Conservation (phyloP, 23 tunicate genomes). For the Phallusia fumigata region DNA sequence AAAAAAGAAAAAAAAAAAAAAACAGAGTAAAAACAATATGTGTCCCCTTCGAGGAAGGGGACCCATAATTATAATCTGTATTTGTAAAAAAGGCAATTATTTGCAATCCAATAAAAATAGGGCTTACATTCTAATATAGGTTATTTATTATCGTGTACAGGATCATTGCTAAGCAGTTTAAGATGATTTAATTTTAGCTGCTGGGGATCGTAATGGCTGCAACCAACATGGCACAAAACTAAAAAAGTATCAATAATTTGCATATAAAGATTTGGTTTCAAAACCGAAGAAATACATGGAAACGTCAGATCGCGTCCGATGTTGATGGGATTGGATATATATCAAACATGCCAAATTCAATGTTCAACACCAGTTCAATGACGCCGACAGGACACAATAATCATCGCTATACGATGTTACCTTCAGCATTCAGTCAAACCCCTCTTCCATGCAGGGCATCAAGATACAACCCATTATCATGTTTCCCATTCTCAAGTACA, state of each 20-base stretch:
- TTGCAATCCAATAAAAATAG: too few species aligned
- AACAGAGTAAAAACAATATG: too few species aligned
- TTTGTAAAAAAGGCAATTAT: too few species aligned
- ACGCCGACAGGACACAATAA: neutral
- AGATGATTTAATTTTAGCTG: too few species aligned
- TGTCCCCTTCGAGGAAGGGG: too few species aligned
- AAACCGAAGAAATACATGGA: conserved; percentile 98
- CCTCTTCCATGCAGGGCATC: neutral
- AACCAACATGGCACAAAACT: neutral
- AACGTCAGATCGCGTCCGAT: conserved; percentile 87
- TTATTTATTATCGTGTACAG: too few species aligned
- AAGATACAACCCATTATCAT: neutral
- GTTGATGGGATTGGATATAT: conserved; percentile 60
- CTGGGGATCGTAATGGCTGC: too few species aligned
- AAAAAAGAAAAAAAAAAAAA: too few species aligned
- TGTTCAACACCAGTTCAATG: conserved; percentile 25
- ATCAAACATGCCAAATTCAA: conserved; percentile 39
- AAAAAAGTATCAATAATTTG: neutral
- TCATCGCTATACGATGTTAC: neutral
- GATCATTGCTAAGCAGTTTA: too few species aligned
- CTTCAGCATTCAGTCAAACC: neutral
- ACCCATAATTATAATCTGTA: too few species aligned
- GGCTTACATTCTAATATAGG: too few species aligned
- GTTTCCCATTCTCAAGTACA: conserved; percentile 10
- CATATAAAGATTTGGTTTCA: conserved; percentile 99